Evolutionary conservation across 1,140 invertebrate species (phyloP), one percentile per base, ranked within the genome.

Genomic region (Sitobion miscanthi): DNA sequence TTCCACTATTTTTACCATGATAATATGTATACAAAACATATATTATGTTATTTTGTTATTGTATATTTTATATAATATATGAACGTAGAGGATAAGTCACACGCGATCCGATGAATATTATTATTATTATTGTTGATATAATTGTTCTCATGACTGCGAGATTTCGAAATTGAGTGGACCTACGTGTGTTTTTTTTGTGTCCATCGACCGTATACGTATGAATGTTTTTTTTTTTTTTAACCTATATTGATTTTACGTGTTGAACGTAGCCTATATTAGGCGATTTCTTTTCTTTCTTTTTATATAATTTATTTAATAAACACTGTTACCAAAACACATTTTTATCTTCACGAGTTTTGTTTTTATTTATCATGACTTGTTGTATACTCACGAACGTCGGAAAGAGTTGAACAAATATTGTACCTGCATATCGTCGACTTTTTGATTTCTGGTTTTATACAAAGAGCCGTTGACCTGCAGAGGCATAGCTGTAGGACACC

Each of bases 181-280:
- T 42, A 85, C 25, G 9, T 85, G 42, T 85, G 38, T 38, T 85
- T 83, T 2, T 38, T 83, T 38, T 23, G 21, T 83, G 21, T 42
- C 82, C 9, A 83, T 38, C 38, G n/a, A 77, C 11, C 14, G 14
- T 77, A 17, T 6, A n/a, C 30, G 30, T n/a, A n/a, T 77, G n/a
- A 25, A 45, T 85, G 42, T 42, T 85, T 85, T 85, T 82, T 42
- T 42, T n/a, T 42, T 77, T 83, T 42, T 38, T 45, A 42, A 85
- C 38, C 21, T 45, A n/a, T 35, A 49, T n/a, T 87, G 14, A 49
- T 49, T 47, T 45, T 35, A 25, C 45, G 35, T 91, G 23, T 25
- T 82, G n/a, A 45, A 91, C 45, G 90, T 91, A 91, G 90, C 90
- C 90, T 91, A 91, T 49, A 91, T 91, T 91, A 91, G 90, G 90